Evolutionary conservation across 2,888 invertebrate genomes (phyloP), one percentile per base, ranked within the genome.

Genomic region (Xestia ashworthii): DNA sequence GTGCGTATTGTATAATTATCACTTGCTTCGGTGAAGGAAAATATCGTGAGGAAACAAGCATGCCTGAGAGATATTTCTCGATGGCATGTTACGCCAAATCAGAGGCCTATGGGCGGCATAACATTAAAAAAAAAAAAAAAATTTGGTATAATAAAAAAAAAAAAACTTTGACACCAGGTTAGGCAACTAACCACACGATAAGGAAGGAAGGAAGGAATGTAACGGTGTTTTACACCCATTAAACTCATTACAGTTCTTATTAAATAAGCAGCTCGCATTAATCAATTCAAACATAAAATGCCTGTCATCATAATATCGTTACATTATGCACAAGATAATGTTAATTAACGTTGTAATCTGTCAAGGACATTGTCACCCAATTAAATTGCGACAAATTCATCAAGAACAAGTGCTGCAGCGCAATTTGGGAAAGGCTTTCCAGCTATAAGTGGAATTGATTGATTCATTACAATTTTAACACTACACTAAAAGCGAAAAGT

Each of bases 381-480:
- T 88, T 78, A 89, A 90, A 79, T 46, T 66, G 58, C 50, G 38
- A 25, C 66, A 81, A 81, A 75, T 75, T 75, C 22, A 81, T 79
- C 82, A 81, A 79, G 66, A 60, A 22, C 78, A 79, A 79, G 82
- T 82, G 75, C 32, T 58, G 65, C 65, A 60, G 58, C 6, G 50
- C 50, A 75, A 79, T 79, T 79, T 22, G 76, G 46, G 25, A 46
- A 76, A 75, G 66, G 76, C 44, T 66, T 50, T 60, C 22, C 41
- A 81, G 50, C 66, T 25, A 14, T 60, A 67, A 75, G 58, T 60
- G 76, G 25, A 60, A 60, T n/a, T 82, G 58, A 81, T 75, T 75
- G 82, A 66, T 82, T 81, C 58, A 82, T 79, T 79, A 82, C 50
- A 44, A 66, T 81, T 78, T 72, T 38, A 74, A 65, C n/a, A 58